Conservation (phyloP, 2,113 vertebrate genomes). For the Edolisoma coerulescens region DNA sequence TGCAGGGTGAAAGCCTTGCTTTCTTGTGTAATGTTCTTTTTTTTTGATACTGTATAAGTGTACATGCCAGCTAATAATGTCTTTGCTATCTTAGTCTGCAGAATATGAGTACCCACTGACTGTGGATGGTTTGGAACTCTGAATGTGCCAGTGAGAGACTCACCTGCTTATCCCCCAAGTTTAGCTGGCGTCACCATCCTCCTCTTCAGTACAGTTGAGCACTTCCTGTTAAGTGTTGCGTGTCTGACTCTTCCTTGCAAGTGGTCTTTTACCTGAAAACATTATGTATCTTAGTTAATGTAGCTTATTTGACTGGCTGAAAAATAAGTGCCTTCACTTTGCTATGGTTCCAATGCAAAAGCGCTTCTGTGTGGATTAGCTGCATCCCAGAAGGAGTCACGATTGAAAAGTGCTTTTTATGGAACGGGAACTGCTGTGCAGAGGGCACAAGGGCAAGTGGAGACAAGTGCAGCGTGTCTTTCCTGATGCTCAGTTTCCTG, state of each 20-base stretch:
- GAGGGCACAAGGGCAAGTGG: background rate
- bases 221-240: background rate
- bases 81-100: background rate
- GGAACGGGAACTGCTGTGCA: background rate
- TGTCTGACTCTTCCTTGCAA: background rate
- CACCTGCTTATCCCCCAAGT: background rate
- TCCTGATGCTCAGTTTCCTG: background rate
- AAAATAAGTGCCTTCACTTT: background rate
- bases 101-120: background rate
- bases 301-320: background rate
- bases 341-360: background rate
- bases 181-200: background rate
- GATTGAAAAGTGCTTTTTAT: background rate
- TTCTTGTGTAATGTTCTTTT: background rate
- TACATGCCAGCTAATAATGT: background rate
- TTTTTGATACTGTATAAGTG: background rate
- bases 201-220: background rate
- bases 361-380: background rate
- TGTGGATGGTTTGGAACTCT: accelerated
- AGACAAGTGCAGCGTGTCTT: background rate
- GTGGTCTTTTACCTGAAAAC: background rate
- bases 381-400: background rate
- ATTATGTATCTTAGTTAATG: background rate
- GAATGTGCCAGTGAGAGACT: accelerated
- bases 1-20: background rate